Evolutionary conservation across 2,888 invertebrate genomes (phyloP).

Genomic region (Eudemis profundana): DNA sequence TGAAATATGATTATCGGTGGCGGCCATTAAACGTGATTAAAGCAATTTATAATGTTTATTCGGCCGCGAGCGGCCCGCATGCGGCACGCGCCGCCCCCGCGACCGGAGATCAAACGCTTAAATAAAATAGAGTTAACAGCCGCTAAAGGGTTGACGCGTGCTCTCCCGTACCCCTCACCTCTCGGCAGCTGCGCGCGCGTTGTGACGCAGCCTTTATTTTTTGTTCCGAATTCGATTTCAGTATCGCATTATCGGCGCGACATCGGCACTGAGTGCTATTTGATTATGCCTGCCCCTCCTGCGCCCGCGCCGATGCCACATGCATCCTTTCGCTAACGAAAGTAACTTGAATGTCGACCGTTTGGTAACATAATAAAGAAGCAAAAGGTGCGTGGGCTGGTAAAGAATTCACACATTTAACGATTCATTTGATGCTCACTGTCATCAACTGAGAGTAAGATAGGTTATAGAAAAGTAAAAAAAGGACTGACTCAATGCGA

Average conservation of each 20-base stretch:
- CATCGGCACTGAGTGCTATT: slow-evolving; percentile 39
- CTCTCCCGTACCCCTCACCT: slow-evolving; percentile 9
- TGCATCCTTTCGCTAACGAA: slow-evolving; percentile 38
- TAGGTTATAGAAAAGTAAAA: too few relatives aligned
- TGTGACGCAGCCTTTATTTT: slow-evolving; percentile 48
- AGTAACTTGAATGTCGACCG: slow-evolving; percentile 23
- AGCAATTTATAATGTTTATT: slow-evolving; percentile 74
- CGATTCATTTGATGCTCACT: not conserved
- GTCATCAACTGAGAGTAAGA: not conserved
- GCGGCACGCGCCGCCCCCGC: slow-evolving; percentile 45
- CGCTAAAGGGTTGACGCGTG: slow-evolving; percentile 45
- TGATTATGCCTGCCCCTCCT: slow-evolving; percentile 23
- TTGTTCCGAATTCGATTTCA: slow-evolving; percentile 57
- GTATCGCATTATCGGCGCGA: slow-evolving; percentile 54
- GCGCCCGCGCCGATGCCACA: slow-evolving; percentile 15
- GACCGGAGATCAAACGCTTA: slow-evolving; percentile 52
- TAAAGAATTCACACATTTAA: not conserved
- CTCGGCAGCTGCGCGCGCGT: slow-evolving; percentile 43
- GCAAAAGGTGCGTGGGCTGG: slow-evolving; percentile 3
- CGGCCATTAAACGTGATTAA: slow-evolving; percentile 68
- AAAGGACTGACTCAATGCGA: too few relatives aligned
- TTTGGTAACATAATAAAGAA: slow-evolving; percentile 10
- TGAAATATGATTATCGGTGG: slow-evolving; percentile 49
- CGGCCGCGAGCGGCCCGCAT: slow-evolving; percentile 55
- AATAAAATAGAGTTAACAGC: slow-evolving; percentile 68